Evolutionary conservation across 1,140 invertebrate genomes (phyloP), one percentile per base, ranked within the genome.

Genomic region (Aleiodes sp.): DNA sequence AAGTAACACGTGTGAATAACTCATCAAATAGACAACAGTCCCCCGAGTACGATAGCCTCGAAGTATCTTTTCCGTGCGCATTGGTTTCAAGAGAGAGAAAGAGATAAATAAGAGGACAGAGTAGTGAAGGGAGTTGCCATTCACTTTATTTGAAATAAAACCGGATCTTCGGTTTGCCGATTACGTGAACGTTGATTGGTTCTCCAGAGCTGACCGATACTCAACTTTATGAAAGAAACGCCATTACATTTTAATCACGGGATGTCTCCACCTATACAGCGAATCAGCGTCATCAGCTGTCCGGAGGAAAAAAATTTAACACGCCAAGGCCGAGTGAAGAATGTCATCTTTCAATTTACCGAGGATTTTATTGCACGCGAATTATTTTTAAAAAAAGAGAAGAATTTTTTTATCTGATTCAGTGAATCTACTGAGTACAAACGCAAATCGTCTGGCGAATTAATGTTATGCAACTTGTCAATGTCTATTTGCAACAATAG

Each of bases 151-250:
- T n/a, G n/a, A n/a, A n/a, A n/a, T 7, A 14, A 0, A 24, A 70
- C 72, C 72, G 72, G 72, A 73, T 70, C 72, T 73, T 70, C 72
- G 72, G 68, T 73, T 8, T n/a, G 63, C 41, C 68, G 72, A 73
- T 52, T 68, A 31, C 33, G 43, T 33, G 16, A 12, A 28, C 71
- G 60, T 61, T 71, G 65, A 73, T 73, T 71, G 72, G 69, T 65
- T 71, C 41, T 65, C 64, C 68, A 28, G 39, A 24, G 71, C 14
- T 28, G 31, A 19, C 14, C 31, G n/a, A n/a, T n/a, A n/a, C n/a
- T n/a, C 35, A 8, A 29, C 0, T 7, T 9, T 56, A 56, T 56
- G 31, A 69, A 69, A 46, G 43, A 69, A 69, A 35, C 59, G 29
- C 59, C 19, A 59, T 69, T 63, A 41, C 60, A n/a, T 43, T 63